phyloP scores from a whole-genome alignment of 1,140 invertebrate species.

The Bombus ignitus region DNA sequence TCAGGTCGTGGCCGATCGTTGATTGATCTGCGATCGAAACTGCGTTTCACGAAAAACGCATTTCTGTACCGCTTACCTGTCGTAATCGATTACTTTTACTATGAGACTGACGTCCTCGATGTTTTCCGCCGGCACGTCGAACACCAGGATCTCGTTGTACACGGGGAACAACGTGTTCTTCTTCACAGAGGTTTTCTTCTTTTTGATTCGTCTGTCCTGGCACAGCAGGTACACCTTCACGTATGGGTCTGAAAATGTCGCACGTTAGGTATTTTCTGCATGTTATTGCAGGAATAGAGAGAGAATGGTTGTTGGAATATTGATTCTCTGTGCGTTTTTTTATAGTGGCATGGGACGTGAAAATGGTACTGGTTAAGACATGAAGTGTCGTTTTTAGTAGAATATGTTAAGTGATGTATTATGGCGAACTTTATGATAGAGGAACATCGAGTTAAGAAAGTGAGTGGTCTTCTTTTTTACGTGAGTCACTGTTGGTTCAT shows the following conservation, averaged over 20 bases:
- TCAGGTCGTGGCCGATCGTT: neutral
- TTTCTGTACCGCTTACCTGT: constrained; percentile 85
- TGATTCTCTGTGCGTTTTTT: neutral
- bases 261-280: neutral
- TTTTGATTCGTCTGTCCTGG: constrained; percentile 86
- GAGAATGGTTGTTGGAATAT: neutral
- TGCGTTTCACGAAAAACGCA: neutral
- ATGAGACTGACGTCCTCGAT: constrained; percentile 92
- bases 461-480: too few species aligned
- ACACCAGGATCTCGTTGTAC: constrained; percentile 91
- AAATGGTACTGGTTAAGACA: neutral
- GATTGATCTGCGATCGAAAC: too few species aligned
- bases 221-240: constrained; percentile 90
- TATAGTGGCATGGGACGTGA: neutral
- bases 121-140: constrained; percentile 88
- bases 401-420: too few species aligned
- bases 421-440: too few species aligned
- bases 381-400: neutral
- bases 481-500: too few species aligned
- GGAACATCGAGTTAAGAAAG: too few species aligned
- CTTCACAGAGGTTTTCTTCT: constrained; percentile 90
- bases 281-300: neutral
- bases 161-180: constrained; percentile 88
- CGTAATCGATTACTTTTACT: constrained; percentile 95
- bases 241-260: constrained; percentile 86